Evolutionary conservation across 2,113 vertebrate genomes (phyloP), one percentile per base, ranked within the genome.

Genomic region (Lagenorhynchus albirostris): DNA sequence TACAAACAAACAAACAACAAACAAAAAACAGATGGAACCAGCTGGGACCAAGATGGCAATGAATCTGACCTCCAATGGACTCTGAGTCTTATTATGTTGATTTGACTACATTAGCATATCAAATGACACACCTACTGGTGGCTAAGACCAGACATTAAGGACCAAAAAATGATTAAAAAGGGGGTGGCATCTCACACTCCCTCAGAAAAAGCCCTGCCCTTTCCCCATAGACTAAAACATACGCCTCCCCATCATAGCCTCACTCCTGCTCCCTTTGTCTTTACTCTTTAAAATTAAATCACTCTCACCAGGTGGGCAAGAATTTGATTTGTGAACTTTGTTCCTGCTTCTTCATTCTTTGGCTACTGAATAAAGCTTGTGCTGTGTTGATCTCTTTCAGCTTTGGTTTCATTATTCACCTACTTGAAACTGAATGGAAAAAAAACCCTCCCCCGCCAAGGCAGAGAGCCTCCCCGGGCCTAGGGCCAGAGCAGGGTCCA

Each of bases 401-500:
- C 74, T 53, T 77, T 2, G 74, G 1, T 53, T 53, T 79, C 47
- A 53, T n/a, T n/a, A 53, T 79, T 79, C 29, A 17, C 18, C 47
- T 77, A 77, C 74, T 53, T 31, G 18, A 53, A 77, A 20, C 1
- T 3, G 1, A 77, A 79, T 7, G 31, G 50, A 23, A 79, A n/a
- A 44, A 12, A 79, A 79, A 13, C 1, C 29, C 17, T 11, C 47
- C 8, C 10, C 47, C 0, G 0, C 17, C 10, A 53, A 77, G 31
- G 47, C 31, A 53, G 47, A 53, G 29, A 53, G 17, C 18, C 74
- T 53, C 44, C 1, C 3, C 1, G 3, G 44, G 60, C 5, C 76
- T 79, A 79, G 47, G 31, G 47, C 33, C 31, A 33, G 17, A 79
- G 47, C 31, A n/a, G 10, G 47, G 18, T 23, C 21, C 31, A 21